Base-by-base conservation (phyloP, 64 coral and sea anemone genomes). In the Dendrophyllia cribrosa region DNA sequence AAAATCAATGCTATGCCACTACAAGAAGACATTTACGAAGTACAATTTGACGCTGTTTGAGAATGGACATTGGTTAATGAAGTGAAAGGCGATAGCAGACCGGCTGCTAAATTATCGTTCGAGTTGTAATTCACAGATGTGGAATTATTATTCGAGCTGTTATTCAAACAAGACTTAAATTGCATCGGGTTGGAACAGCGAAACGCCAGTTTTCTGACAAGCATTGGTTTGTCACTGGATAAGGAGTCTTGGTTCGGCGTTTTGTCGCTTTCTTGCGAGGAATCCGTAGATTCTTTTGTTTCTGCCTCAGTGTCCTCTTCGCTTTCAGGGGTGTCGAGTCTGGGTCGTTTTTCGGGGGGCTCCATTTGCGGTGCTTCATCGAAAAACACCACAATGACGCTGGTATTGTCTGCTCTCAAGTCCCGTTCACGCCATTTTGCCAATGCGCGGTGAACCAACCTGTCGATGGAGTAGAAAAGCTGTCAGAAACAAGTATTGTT, bases 391-490 rank as follows among this genome's bases (percentile, higher is more conserved):
- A 98, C 90, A 43, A 98, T 98, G 5, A 86, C 96, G 71, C 90
- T 93, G 0, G 96, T 98, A 52, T 98, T 98, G 47, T 98, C 96
- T 20, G 96, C 96, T 22, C 96, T 87, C 19, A 98, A 74, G 3
- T 95, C 88, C 61, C 89, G 72, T 3, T 92, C 93, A 21, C 96
- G 87, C 96, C 96, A 98, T 83, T 89, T 92, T 44, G 87, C 72
- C 13, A 98, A 82, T 47, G 96, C 96, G 79, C 87, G 82, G 44
- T 81, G 86, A 34, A 95, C 91, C 47, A 98, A 70, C 22, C 96
- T 98, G 85, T 52, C 9, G 75, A 60, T 59, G 9, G 69, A 14
- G 82, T 9, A 48, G 61, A 75, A 5, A 72, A 48, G 6, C 44
- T 1, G 9, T 56, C 20, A 69, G 66, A 76, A 16, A 77, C 44